A percentile compares a stretch with the other conserved stretches of the same genome.
Evolutionary conservation across 2,113 vertebrate species (phyloP).

Genomic region (Cavia porcellus): DNA sequence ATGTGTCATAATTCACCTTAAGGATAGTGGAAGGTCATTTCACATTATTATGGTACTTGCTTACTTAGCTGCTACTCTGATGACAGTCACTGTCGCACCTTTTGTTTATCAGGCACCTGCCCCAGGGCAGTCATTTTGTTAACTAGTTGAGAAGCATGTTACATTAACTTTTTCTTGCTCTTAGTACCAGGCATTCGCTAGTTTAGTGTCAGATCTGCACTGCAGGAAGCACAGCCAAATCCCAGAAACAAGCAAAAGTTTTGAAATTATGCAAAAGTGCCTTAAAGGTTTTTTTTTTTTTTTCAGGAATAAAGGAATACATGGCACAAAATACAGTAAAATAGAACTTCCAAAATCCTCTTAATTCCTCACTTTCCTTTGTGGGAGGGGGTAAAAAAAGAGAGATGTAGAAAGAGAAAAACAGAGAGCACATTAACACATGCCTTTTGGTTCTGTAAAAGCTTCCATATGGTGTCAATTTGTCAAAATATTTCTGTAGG

Average conservation of each 20-base stretch:
- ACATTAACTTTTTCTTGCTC: background rate
- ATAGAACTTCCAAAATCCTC: background rate
- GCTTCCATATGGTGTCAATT: slow-evolving; percentile 78
- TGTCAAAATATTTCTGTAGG: slow-evolving; percentile 80
- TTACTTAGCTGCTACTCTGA: background rate
- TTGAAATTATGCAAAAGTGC: background rate
- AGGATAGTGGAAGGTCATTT: background rate
- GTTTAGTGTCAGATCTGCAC: background rate
- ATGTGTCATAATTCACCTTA: background rate
- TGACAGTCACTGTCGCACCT: background rate
- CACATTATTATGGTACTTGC: background rate
- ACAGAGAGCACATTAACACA: background rate
- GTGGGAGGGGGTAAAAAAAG: too few relatives aligned
- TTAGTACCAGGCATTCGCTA: background rate
- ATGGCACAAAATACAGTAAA: background rate
- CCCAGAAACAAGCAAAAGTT: background rate
- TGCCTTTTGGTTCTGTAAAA: slow-evolving; percentile 50
- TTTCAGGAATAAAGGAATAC: background rate
- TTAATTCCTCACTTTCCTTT: background rate
- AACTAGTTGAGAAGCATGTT: background rate
- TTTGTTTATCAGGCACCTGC: background rate
- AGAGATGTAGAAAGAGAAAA: background rate
- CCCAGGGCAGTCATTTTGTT: background rate
- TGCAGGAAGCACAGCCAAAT: background rate
- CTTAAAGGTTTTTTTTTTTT: background rate